phyloP scores from a whole-genome alignment of 2,888 invertebrate species.

The Dryobota labecula region DNA sequence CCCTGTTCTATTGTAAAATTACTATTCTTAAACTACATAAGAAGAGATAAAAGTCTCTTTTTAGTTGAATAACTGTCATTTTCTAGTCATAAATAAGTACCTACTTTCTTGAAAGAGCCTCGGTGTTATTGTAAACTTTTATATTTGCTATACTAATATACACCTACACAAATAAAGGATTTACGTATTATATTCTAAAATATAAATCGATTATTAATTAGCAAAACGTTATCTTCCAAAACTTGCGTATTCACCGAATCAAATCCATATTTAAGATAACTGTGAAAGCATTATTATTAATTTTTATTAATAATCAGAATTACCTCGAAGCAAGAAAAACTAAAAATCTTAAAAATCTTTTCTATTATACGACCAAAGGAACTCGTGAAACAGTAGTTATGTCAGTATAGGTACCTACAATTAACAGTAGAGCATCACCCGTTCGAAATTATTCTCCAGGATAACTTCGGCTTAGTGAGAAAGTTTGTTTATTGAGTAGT shows the following conservation, averaged over 20 bases:
- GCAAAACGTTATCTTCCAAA: background rate
- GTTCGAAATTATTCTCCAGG: conserved; percentile 39
- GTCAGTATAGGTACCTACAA: conserved; percentile 18
- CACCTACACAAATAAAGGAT: background rate
- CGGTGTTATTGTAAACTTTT: conserved; percentile 4
- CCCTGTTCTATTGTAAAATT: conserved; percentile 16
- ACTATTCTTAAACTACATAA: background rate
- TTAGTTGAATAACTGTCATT: conserved; percentile 11
- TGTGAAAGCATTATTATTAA: background rate
- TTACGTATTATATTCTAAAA: background rate
- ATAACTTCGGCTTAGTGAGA: conserved; percentile 45
- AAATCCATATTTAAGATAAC: background rate
- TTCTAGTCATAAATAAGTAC: background rate
- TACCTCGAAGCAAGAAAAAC: background rate
- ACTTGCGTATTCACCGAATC: background rate
- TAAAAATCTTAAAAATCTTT: background rate
- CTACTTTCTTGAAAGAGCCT: background rate
- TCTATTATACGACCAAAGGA: background rate
- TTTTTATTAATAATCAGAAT: background rate
- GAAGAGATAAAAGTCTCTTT: background rate
- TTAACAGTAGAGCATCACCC: conserved; percentile 27
- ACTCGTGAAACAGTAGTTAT: conserved; percentile 12
- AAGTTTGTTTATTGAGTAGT: conserved; percentile 65
- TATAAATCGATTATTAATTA: background rate
- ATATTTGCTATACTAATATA: background rate